Evolutionary conservation across 2,113 vertebrate species (phyloP), one percentile per base, ranked within the genome.

Genomic region (Hydropotes inermis): DNA sequence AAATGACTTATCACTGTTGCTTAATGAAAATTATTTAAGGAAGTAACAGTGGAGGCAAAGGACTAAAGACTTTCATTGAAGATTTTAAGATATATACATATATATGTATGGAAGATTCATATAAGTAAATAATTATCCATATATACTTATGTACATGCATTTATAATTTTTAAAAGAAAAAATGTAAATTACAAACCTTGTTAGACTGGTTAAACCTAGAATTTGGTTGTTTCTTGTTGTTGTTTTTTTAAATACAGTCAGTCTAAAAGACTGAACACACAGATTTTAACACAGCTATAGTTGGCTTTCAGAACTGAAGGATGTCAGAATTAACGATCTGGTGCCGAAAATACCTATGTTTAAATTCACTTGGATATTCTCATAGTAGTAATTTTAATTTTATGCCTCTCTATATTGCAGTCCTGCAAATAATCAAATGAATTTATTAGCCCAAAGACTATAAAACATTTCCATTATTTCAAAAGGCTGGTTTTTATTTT

Each of bases 11-110:
- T 81, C 19, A 67, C 45, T 97, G 60, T 95, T 98, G n/a, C 89
- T 94, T 98, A 98, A 98, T 96, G 89, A 96, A 97, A 98, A 97
- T 94, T 97, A 95, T 89, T 98, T 90, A 94, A 97, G 94, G 95
- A 79, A 89, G 74, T 91, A 90, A 57, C 90, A 60, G 55, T 76
- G 33, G 15, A 39, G 64, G 8, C n/a, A 52, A 95, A 90, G 52
- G 10, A 82, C 15, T 84, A 13, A 36, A 33, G 11, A 87, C 19
- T 90, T 92, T 82, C 36, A 11, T 61, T 89, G 30, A 96, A 61
- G 13, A 94, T 43, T 96, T 7, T 70, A 92, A 93, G 43, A 52
- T 81, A 76, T 78, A 7, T 50, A 25, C 43, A 9, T 85, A 2
- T 60, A n/a, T 91, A 4, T 54, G 50, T 50, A 21, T 82, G 21